Evolutionary conservation across 2,113 vertebrate genomes (phyloP), one percentile per base, ranked within the genome.

Genomic region (Neogobius melanostomus): DNA sequence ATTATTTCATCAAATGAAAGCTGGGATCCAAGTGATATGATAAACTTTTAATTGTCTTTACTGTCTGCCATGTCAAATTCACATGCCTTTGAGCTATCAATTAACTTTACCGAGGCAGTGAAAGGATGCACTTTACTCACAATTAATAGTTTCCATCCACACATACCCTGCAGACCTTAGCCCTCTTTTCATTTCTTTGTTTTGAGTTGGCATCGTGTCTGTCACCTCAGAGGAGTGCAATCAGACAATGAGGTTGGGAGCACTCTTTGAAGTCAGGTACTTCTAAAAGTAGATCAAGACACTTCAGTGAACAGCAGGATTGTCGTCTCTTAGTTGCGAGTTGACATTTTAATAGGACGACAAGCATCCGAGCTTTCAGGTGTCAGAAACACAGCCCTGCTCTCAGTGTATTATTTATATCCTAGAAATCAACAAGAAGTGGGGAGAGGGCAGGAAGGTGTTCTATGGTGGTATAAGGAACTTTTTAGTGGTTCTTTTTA

Each of bases 61-160:
- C 8, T 46, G 71, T 72, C 48, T 56, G 44, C 49, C 64, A 73
- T 11, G 44, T 66, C 67, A 64, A 82, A 77, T 68, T 76, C 49
- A 57, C 79, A 69, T 75, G 75, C 69, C 74, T 76, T 72, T 21
- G 8, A 85, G 74, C 72, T 50, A 71, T 82, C 66, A 11, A 62
- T 75, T 65, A 75, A 77, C 56, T 78, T 75, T 73, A 82, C 72
- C 56, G 68, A 56, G 66, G 64, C 57, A 77, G 67, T 75, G 54
- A 45, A 82, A 70, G 64, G 50, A 53, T 57, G 68, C 51, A 11
- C 75, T 62, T 67, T 53, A 75, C 28, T 6, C 1, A 8, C 68
- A 59, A 78, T 75, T 77, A 65, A 71, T 21, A 54, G 52, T 54
- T 54, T 54, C 7, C 52, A 21, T n/a, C 16, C 16, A 21, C 16